Evolutionary conservation across 2,888 invertebrate species (phyloP).

Genomic region (Nemoura dubitans): DNA sequence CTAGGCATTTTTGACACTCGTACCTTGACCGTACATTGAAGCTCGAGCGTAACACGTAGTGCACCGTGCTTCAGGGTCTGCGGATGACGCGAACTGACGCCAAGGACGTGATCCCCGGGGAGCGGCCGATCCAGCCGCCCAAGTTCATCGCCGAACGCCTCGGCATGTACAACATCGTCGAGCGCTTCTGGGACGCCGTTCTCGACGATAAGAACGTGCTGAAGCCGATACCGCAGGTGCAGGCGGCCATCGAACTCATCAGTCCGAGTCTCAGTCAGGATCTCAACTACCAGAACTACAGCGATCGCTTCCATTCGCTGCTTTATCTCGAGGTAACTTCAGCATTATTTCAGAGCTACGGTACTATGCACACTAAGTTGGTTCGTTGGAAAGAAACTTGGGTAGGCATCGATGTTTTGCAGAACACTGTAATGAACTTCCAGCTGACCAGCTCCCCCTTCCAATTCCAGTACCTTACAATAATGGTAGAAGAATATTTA

Average conservation of each 20-base stretch:
- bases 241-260: slow-evolving; percentile 60
- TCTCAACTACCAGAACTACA: slow-evolving; percentile 69
- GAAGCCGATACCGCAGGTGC: slow-evolving; percentile 59
- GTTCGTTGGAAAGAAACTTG: no score
- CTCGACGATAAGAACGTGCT: slow-evolving; percentile 57
- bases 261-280: slow-evolving; percentile 66
- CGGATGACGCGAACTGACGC: slow-evolving; percentile 1
- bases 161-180: slow-evolving; percentile 61
- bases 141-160: slow-evolving; percentile 68
- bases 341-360: no score
- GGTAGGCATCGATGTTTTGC: no score
- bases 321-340: slow-evolving; percentile 75
- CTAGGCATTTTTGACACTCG: no score
- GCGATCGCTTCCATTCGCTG: slow-evolving; percentile 75
- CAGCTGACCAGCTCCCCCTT: no score
- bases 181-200: slow-evolving; percentile 59
- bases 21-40: no score
- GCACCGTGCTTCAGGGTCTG: not conserved
- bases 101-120: slow-evolving; percentile 60
- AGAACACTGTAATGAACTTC: no score
- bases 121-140: slow-evolving; percentile 62
- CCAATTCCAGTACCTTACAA: no score
- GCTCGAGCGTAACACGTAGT: no score
- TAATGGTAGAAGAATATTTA: no score
- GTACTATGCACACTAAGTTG: no score